Conservation (phyloP, 1,140 invertebrate genomes). For the Phenacoccus solenopsis region DNA sequence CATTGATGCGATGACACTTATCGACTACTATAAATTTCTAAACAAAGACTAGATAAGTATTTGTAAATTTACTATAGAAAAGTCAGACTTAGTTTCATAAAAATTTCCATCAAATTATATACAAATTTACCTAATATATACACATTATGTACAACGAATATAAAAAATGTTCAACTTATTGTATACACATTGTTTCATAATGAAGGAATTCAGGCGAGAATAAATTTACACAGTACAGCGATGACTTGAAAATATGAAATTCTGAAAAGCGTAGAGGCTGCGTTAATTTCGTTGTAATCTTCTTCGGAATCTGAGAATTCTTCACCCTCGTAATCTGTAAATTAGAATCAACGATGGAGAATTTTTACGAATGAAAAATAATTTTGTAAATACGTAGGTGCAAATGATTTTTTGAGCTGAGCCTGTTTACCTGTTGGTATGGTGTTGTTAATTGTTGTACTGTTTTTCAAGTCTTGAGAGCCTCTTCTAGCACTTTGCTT, state of each 20-base stretch:
- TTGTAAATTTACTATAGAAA: not conserved
- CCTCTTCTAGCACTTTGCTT: not conserved
- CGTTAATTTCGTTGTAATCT: not conserved
- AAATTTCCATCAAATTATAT: not conserved
- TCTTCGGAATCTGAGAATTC: not conserved
- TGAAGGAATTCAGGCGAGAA: too few relatives aligned
- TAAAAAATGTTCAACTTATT: too few relatives aligned
- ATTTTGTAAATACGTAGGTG: not conserved
- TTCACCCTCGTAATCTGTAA: not conserved
- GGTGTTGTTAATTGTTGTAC: not conserved
- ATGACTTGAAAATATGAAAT: too few relatives aligned
- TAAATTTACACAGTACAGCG: too few relatives aligned
- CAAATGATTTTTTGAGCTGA: not conserved
- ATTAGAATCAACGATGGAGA: not conserved
- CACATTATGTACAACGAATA: not conserved
- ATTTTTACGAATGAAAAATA: not conserved
- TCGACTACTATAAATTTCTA: not conserved
- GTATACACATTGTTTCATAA: too few relatives aligned
- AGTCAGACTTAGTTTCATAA: not conserved
- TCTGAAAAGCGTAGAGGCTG: not conserved
- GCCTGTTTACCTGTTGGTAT: not conserved
- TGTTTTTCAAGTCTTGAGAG: not conserved
- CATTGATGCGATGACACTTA: not conserved
- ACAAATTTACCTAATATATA: not conserved
- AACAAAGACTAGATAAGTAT: conserved; percentile 3